A percentile compares a stretch with the other conserved stretches of the same genome.
Evolutionary conservation across 1,140 invertebrate genomes (phyloP).

Genomic region (Cataglyphis hispanica): DNA sequence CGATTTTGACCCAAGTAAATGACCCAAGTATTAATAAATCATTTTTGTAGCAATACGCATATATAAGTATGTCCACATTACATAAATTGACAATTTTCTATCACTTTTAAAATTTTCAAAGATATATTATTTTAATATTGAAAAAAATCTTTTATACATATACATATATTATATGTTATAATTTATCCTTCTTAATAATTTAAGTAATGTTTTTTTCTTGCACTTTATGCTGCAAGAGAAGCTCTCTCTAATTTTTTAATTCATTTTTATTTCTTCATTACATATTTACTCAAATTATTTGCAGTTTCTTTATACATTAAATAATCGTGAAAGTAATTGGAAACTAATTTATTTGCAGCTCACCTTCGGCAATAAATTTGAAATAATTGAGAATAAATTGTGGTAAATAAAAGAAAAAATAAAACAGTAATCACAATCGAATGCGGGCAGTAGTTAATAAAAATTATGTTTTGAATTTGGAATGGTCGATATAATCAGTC

Average conservation of each 20-base stretch:
- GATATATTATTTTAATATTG: too few relatives aligned
- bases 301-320: not conserved
- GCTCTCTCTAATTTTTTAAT: not conserved
- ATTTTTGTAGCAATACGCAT: too few relatives aligned
- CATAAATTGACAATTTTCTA: too few relatives aligned
- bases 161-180: not conserved
- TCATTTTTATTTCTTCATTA: not conserved
- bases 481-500: constrained; percentile 17
- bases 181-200: not conserved
- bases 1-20: too few relatives aligned
- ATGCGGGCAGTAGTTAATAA: not conserved
- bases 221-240: not conserved
- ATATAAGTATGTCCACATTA: too few relatives aligned
- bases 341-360: not conserved
- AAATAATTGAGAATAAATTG: not conserved
- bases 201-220: not conserved
- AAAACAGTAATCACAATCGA: not conserved
- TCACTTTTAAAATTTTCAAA: too few relatives aligned
- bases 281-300: not conserved
- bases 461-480: not conserved
- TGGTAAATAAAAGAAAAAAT: not conserved
- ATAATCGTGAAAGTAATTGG: constrained; percentile 2
- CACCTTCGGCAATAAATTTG: not conserved
- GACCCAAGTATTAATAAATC: too few relatives aligned
- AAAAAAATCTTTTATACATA: too few relatives aligned